Evolutionary conservation across 1,140 invertebrate genomes (phyloP).

Genomic region (Lutraria rhynchaena): DNA sequence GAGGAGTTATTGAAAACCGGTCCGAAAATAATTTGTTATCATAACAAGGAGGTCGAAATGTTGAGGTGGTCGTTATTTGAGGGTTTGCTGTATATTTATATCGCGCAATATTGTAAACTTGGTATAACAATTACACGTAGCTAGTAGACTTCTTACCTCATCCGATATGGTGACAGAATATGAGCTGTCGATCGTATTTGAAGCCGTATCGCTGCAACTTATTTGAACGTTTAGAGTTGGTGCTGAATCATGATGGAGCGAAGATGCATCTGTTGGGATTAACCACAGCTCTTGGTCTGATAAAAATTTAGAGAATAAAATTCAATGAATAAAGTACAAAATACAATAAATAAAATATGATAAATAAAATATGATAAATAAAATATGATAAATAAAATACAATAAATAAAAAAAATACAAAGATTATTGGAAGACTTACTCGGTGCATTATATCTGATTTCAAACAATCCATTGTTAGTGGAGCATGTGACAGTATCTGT

Average conservation of each 20-base stretch:
- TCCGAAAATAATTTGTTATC: no score
- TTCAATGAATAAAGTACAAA: no score
- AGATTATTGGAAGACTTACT: slow-evolving; percentile 7
- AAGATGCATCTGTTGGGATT: neutral
- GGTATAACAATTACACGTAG: neutral
- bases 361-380: no score
- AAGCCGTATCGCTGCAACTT: slow-evolving; percentile 22
- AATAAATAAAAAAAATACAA: no score
- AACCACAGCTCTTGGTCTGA: slow-evolving; percentile 29
- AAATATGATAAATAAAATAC: no score
- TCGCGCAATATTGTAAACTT: no score
- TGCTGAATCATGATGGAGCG: slow-evolving; percentile 13
- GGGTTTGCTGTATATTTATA: no score
- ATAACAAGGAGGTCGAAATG: no score
- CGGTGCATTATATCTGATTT: slow-evolving; percentile 2
- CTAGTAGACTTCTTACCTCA: slow-evolving; percentile 9
- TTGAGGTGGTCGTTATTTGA: no score
- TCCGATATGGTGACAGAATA: slow-evolving; percentile 27
- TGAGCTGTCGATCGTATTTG: neutral
- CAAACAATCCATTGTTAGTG: slow-evolving; percentile 31
- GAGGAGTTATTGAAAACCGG: no score
- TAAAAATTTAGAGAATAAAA: no score
- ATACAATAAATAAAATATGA: no score
- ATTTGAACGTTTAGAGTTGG: neutral
- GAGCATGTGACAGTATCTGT: slow-evolving; percentile 35